Conservation (phyloP, 2,113 vertebrate species). For the Thalassoma bifasciatum region DNA sequence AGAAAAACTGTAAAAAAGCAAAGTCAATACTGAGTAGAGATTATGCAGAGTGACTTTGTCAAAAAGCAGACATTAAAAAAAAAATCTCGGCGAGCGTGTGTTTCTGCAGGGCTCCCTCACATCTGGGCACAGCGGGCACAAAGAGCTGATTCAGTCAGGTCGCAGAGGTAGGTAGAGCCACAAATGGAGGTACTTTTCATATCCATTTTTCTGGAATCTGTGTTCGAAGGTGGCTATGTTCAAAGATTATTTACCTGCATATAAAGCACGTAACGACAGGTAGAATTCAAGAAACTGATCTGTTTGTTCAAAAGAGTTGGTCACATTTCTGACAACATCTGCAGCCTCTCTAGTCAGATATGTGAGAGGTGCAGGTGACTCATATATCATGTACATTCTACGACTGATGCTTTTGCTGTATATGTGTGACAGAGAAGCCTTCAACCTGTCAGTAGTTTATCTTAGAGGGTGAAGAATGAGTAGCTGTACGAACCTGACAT, state of each 20-base stretch:
- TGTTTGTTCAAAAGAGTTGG: constrained; percentile 7
- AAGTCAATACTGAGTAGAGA: constrained; percentile 73
- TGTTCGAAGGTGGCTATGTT: constrained; percentile 49
- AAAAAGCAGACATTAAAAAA: constrained; percentile 70
- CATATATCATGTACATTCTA: constrained; percentile 66
- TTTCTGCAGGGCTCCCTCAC: constrained; percentile 57
- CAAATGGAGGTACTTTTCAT: constrained; percentile 70
- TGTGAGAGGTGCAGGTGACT: constrained; percentile 47
- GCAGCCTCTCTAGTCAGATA: constrained; percentile 42
- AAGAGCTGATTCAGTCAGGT: constrained; percentile 81
- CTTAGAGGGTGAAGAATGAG: constrained; percentile 53
- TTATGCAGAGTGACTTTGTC: constrained; percentile 70
- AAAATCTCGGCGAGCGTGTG: constrained; percentile 61
- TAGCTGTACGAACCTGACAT: constrained; percentile 28
- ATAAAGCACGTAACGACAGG: constrained; percentile 18
- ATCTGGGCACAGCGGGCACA: constrained; percentile 79
- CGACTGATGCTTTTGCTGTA: constrained; percentile 57
- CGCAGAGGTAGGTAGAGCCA: constrained; percentile 72
- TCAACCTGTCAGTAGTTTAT: constrained; percentile 58
- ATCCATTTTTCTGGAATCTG: constrained; percentile 67
- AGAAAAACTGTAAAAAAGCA: constrained; percentile 73
- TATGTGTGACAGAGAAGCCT: constrained; percentile 51
- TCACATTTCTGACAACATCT: constrained; percentile 55
- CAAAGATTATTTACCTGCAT: constrained; percentile 56
- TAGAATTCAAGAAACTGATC: constrained; percentile 17